phyloP scores from a whole-genome alignment of 2,113 vertebrate genomes.

The Misgurnus anguillicaudatus region DNA sequence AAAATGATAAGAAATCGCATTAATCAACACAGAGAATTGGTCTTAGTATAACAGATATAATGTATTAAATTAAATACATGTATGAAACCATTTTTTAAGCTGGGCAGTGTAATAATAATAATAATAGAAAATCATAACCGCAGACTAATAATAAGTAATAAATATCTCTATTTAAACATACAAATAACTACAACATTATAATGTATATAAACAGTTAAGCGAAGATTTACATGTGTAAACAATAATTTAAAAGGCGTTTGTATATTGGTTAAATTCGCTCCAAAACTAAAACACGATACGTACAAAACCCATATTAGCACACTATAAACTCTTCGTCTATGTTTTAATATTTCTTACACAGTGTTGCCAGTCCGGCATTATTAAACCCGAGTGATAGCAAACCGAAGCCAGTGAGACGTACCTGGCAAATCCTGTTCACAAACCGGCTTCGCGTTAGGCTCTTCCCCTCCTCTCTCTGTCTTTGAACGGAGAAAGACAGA shows the following conservation, averaged over 20 bases:
- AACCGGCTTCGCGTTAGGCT: conserved; percentile 38
- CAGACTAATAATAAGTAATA: background rate
- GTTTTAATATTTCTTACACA: background rate
- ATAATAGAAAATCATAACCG: too few relatives aligned
- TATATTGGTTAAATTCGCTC: too few relatives aligned
- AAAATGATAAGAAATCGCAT: background rate
- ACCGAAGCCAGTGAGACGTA: conserved; percentile 40
- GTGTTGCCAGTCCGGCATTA: background rate
- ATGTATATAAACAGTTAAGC: background rate
- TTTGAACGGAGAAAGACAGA: conserved; percentile 43
- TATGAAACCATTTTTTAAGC: background rate
- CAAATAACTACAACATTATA: background rate
- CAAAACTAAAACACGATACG: background rate
- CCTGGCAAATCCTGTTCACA: conserved; percentile 48
- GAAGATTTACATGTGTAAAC: background rate
- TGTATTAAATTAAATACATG: background rate
- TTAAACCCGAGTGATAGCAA: background rate
- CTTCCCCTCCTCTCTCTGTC: conserved; percentile 47
- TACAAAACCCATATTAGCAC: background rate
- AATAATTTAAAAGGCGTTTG: too few relatives aligned
- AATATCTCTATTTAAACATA: background rate
- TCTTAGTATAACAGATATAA: background rate
- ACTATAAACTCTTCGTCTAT: background rate
- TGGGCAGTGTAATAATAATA: background rate
- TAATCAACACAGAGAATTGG: background rate